Evolutionary conservation across 2,797 vertebrate species (phyloP).

Genomic region (Periophthalmus magnuspinnatus): DNA sequence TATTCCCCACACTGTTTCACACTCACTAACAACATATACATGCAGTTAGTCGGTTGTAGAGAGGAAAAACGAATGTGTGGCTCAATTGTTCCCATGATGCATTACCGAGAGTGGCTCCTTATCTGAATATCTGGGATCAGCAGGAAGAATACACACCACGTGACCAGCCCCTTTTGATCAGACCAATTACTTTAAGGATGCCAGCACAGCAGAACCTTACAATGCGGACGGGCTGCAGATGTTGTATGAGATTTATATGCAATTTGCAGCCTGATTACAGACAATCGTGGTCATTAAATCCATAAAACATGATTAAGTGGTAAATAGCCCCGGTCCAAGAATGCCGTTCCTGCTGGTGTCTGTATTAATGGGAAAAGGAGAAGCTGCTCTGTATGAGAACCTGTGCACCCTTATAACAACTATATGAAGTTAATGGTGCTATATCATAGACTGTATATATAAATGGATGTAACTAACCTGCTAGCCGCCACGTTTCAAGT

Average conservation of each 20-base stretch:
- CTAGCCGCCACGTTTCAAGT: too few species aligned
- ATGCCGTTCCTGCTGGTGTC: background rate
- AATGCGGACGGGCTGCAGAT: constrained; percentile 24
- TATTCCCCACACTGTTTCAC: background rate
- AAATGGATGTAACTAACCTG: too few species aligned
- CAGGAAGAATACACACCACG: constrained; percentile 43
- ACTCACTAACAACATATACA: background rate
- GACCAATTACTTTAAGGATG: constrained; percentile 43
- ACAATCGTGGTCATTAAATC: constrained; percentile 56
- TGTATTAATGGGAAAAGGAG: constrained; percentile 13
- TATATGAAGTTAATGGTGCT: constrained; percentile 24
- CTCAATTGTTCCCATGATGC: constrained; percentile 58
- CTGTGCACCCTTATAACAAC: constrained; percentile 1
- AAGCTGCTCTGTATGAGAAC: constrained; percentile 27
- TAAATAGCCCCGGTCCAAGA: constrained; percentile 27
- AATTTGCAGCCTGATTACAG: constrained; percentile 55
- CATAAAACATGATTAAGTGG: constrained; percentile 48
- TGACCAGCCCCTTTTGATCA: constrained; percentile 50
- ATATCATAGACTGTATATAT: background rate
- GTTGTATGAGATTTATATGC: constrained; percentile 18
- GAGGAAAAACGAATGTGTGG: constrained; percentile 24
- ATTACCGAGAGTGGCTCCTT: constrained; percentile 49
- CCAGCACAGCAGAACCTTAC: constrained; percentile 49
- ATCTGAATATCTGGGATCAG: constrained; percentile 56
- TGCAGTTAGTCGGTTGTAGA: background rate